phyloP scores from a whole-genome alignment of 2,797 vertebrate species.

The Euphonia xanthogaster region DNA sequence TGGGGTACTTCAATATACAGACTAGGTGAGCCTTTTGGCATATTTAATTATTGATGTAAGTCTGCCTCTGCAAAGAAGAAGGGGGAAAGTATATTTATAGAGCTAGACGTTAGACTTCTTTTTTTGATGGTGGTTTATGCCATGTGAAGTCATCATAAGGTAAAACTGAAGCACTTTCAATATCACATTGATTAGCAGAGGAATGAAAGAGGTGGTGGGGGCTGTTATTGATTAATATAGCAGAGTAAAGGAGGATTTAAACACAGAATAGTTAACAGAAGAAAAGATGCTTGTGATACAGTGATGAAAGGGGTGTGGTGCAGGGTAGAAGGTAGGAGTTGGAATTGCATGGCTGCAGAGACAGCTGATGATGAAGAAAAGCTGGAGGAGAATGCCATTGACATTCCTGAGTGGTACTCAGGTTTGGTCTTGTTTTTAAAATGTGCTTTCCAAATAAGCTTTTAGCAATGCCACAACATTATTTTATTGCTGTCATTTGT shows the following conservation, averaged over 20 bases:
- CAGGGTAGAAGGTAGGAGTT: not conserved
- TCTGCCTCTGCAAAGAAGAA: not conserved
- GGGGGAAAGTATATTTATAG: not conserved
- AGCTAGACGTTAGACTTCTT: not conserved
- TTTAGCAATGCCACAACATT: not conserved
- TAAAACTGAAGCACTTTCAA: not conserved
- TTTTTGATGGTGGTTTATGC: not conserved
- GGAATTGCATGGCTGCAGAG: not conserved
- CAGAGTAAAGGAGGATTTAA: not conserved
- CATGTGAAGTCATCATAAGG: not conserved
- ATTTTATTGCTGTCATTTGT: not conserved
- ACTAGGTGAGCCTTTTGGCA: not conserved
- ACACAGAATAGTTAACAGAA: not conserved
- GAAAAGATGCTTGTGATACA: not conserved
- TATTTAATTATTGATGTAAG: not conserved
- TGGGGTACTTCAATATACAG: not conserved
- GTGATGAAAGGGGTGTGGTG: not conserved
- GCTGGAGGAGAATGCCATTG: not conserved
- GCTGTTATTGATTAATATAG: not conserved
- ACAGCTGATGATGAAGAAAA: not conserved
- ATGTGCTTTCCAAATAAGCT: not conserved
- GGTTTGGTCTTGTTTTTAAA: not conserved
- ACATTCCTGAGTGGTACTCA: not conserved
- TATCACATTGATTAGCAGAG: not conserved
- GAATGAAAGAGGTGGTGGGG: not conserved